Evolutionary conservation across 53 echinoderm and acorn worm genomes (phyloP).

Genomic region (Astropecten irregularis): DNA sequence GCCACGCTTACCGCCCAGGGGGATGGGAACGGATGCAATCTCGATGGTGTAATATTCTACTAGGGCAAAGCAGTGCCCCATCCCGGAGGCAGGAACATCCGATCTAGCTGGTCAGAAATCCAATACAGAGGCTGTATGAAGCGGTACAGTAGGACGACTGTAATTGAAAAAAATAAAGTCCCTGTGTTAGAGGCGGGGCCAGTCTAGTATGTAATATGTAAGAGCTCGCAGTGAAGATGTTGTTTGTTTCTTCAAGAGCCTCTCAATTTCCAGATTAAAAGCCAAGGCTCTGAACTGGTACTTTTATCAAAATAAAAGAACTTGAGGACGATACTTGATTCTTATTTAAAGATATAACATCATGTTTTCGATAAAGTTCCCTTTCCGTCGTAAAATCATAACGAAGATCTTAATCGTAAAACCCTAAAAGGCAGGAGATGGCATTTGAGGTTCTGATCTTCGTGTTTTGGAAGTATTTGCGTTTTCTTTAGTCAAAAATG

Average conservation of each 20-base stretch:
- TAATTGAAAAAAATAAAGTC: slow-evolving; percentile 52
- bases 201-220: not conserved
- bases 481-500: too few species aligned
- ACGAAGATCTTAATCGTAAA: too few species aligned
- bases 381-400: too few species aligned
- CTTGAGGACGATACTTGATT: too few species aligned
- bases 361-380: too few species aligned
- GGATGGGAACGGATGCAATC: slow-evolving; percentile 30
- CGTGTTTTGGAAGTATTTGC: too few species aligned
- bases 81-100: slow-evolving; percentile 43
- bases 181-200: not conserved
- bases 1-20: not conserved
- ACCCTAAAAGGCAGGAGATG: too few species aligned
- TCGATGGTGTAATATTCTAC: slow-evolving; percentile 41
- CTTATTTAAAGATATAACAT: too few species aligned
- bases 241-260: slow-evolving; percentile 20
- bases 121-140: not conserved
- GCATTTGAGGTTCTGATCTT: too few species aligned
- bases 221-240: not conserved
- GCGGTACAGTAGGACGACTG: not conserved
- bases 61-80: not conserved
- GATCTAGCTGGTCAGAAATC: slow-evolving; percentile 42
- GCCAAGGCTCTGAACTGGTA: not conserved
- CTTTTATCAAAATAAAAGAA: not conserved
- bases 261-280: not conserved